Conservation (phyloP, 2,113 vertebrate species). For the Misgurnus anguillicaudatus region DNA sequence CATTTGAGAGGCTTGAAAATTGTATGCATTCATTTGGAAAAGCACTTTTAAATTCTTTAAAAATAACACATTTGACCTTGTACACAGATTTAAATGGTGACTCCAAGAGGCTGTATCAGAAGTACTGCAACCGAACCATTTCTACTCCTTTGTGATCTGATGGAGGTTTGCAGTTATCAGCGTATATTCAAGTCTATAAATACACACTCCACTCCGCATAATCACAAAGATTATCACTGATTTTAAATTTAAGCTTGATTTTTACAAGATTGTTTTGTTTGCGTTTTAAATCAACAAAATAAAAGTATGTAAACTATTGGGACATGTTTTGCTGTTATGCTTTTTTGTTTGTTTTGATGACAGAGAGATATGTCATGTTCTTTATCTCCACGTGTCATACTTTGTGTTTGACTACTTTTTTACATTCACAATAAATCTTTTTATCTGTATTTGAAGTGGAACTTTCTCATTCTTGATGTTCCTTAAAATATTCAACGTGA, state of each 20-base stretch:
- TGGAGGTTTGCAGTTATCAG: neutral
- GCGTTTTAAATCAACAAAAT: neutral
- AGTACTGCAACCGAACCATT: neutral
- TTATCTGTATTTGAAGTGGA: neutral
- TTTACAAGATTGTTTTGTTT: neutral
- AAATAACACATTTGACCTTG: neutral
- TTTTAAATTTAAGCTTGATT: no score
- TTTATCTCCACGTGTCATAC: neutral
- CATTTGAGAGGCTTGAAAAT: neutral
- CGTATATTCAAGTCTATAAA: neutral
- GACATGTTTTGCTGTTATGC: neutral
- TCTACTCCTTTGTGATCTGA: conserved; percentile 7
- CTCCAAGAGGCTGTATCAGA: neutral
- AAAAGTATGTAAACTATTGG: conserved; percentile 5
- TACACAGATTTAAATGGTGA: neutral
- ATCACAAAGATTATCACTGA: no score
- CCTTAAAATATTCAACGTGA: neutral
- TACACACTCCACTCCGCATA: neutral
- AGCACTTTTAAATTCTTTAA: no score
- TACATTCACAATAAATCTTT: neutral
- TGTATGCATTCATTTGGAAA: no score
- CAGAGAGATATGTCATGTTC: neutral
- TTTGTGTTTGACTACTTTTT: neutral
- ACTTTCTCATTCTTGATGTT: neutral
- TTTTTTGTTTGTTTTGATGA: neutral